These are phyloP conservation scores for Protobothrops mucrosquamatus DNA, from an alignment of 2,113 vertebrate genomes.

Conservation along the genomic window DNA sequence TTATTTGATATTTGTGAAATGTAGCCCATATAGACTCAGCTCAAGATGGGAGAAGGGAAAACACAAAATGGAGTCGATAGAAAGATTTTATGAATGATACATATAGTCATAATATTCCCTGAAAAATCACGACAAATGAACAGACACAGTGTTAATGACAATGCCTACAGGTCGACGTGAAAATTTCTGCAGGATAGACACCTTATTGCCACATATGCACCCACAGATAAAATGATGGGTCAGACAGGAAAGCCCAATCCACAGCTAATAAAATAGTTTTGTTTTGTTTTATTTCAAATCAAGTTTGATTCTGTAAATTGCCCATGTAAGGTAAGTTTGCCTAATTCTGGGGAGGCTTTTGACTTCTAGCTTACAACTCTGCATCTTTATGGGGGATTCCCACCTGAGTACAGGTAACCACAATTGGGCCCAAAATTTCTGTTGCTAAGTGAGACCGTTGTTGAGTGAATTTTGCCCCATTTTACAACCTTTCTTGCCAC, in stretches of 20 bases:
- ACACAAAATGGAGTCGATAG: not conserved
- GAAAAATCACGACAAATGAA: not conserved
- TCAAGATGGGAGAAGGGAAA: not conserved
- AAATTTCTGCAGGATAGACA: not conserved
- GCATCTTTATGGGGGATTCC: not conserved
- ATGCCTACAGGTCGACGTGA: not conserved
- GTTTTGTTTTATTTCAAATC: not conserved
- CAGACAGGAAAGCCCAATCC: not conserved
- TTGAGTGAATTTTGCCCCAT: not conserved
- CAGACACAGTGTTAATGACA: not conserved
- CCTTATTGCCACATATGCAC: not conserved
- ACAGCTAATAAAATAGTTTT: not conserved
- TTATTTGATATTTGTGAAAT: too few species aligned
- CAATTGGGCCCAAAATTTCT: not conserved
- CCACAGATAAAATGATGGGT: not conserved
- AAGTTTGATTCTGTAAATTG: not conserved
- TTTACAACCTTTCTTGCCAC: not conserved
- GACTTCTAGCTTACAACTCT: not conserved
- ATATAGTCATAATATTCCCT: not conserved
- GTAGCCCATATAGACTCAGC: not conserved
- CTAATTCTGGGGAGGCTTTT: not conserved
- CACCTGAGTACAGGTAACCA: not conserved
- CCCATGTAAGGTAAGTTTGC: not conserved
- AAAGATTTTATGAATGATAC: not conserved
- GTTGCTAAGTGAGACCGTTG: not conserved